Evolutionary conservation across 2,888 invertebrate genomes (phyloP), one percentile per base, ranked within the genome.

Genomic region (Meliscaeva auricollis): DNA sequence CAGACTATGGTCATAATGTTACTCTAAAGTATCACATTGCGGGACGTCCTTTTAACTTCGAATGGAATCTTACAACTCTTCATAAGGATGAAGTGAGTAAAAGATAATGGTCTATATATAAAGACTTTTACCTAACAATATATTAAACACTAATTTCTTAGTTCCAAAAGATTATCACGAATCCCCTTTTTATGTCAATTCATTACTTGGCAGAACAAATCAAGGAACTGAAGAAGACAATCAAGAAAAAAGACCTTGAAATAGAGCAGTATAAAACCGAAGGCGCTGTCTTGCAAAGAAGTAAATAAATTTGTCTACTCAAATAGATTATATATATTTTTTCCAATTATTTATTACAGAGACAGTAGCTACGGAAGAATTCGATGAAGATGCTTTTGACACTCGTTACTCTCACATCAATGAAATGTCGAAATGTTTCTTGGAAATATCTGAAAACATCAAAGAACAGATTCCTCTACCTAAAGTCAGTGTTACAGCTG

Each of bases 211-310:
- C 83, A 4, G 70, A 87, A 4, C 88, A 90, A 87, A 79, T 89
- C 7, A 78, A 83, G 1, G 82, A 88, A 17, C 74, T 91, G 26
- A 82, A 89, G 1, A 87, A 89, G 0, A 81, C 88, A 6, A 68
- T 91, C 8, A 82, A 79, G 1, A 89, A 90, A 58, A 92, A 92
- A 68, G 92, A 92, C 62, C 52, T 83, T 0, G 92, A 92, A 87
- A 87, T 92, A 1, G 84, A 88, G 2, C 91, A 92, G 64, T 92
- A 90, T 66, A 89, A 89, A 58, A 64, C 50, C 0, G 91, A 92
- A 62, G 91, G 91, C 5, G 89, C 88, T 15, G 62, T 88, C 20
- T 74, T 91, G 20, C 88, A 88, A 35, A 88, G 91, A 87, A 88
- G 92, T 91, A 87, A 85, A 88, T 87, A 48, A 1, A 66, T 8